phyloP scores from a whole-genome alignment of 2,113 vertebrate species.

The Alaudala cheleensis region DNA sequence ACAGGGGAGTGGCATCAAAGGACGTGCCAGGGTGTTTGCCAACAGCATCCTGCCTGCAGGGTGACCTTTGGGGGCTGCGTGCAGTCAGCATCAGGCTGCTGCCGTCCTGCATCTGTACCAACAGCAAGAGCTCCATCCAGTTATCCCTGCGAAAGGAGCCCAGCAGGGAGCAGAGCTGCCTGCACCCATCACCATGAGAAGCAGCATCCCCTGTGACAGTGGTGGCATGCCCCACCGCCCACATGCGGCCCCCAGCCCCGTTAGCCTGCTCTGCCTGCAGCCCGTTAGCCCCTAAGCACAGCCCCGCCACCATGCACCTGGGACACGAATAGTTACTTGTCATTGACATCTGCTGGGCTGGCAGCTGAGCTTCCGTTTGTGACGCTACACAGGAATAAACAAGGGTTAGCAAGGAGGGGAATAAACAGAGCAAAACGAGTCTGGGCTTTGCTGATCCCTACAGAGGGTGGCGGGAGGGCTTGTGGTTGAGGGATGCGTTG shows the following conservation, averaged over 20 bases:
- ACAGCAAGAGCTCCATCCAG: neutral
- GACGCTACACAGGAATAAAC: conserved; percentile 80
- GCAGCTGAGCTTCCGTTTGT: conserved; percentile 82
- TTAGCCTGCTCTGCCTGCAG: neutral
- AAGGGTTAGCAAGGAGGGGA: conserved; percentile 65
- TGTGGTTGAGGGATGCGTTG: rapidly evolving
- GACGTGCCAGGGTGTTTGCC: neutral
- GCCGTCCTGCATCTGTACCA: neutral
- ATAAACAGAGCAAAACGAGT: neutral
- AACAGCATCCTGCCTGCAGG: rapidly evolving
- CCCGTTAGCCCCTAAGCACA: conserved; percentile 73
- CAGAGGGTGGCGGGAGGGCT: rapidly evolving
- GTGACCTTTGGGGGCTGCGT: neutral
- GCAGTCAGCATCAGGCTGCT: neutral
- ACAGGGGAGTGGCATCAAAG: neutral
- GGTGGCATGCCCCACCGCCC: neutral
- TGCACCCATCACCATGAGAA: rapidly evolving
- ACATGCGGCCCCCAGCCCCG: conserved; percentile 43
- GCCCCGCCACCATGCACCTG: conserved; percentile 87
- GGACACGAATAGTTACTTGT: conserved; percentile 88
- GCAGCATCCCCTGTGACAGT: rapidly evolving
- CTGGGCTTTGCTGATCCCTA: neutral
- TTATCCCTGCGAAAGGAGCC: rapidly evolving
- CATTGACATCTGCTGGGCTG: conserved; percentile 83
- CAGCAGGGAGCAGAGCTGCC: neutral